Evolutionary conservation across 2,113 vertebrate species (phyloP).

Genomic region (Apus apus): DNA sequence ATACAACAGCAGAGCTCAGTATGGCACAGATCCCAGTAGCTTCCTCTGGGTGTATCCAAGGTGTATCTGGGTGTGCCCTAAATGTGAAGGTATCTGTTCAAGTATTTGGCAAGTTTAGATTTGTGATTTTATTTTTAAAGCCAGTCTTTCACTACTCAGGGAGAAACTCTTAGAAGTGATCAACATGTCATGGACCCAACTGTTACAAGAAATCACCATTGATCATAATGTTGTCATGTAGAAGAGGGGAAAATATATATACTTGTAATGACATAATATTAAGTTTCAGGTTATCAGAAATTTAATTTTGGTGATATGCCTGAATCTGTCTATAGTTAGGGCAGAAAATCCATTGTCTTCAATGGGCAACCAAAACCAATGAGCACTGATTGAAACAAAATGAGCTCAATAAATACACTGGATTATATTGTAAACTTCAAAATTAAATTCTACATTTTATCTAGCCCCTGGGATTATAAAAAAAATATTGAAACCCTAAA

Average conservation of each 20-base stretch:
- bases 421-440: background rate
- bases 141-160: background rate
- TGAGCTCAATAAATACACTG: background rate
- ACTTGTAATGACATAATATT: background rate
- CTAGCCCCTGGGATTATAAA: background rate
- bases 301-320: background rate
- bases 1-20: background rate
- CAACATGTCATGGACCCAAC: background rate
- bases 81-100: background rate
- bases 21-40: background rate
- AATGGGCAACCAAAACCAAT: background rate
- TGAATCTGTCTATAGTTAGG: background rate
- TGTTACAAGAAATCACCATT: background rate
- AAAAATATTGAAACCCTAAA: background rate
- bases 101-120: background rate
- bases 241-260: background rate
- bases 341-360: background rate
- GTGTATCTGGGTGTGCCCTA: background rate
- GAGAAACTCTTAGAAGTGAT: background rate
- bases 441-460: background rate
- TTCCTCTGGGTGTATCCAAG: background rate
- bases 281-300: background rate
- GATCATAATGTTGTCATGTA: background rate
- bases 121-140: background rate
- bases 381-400: background rate